Conservation (phyloP, 2,797 vertebrate species). For the Jordanella pulchra region DNA sequence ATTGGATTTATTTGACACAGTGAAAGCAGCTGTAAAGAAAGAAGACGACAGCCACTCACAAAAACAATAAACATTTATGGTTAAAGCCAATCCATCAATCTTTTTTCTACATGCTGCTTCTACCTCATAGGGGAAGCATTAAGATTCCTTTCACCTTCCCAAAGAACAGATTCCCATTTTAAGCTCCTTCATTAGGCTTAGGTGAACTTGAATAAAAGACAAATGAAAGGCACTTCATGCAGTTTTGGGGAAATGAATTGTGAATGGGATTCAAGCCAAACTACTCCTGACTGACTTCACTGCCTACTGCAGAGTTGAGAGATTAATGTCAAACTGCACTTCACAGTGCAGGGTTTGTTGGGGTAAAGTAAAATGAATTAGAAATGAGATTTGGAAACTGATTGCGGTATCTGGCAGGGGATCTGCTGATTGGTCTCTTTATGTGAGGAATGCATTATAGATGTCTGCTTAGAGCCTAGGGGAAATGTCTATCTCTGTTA, state of each 20-base stretch:
- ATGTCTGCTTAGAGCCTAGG: constrained; percentile 33
- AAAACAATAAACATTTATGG: constrained; percentile 7
- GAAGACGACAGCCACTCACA: constrained; percentile 1
- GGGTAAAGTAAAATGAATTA: constrained; percentile 60
- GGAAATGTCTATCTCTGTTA: constrained; percentile 36
- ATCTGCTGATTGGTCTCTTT: constrained; percentile 56
- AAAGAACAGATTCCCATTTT: constrained; percentile 13
- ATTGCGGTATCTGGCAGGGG: constrained; percentile 54
- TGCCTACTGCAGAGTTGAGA: constrained; percentile 27
- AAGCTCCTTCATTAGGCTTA: constrained; percentile 27
- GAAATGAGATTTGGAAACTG: constrained; percentile 56
- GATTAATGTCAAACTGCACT: constrained; percentile 54
- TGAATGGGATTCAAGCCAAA: constrained; percentile 41
- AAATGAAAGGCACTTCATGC: constrained; percentile 49
- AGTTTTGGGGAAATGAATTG: constrained; percentile 44
- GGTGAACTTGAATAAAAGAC: constrained; percentile 39
- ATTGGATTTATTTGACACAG: constrained; percentile 6
- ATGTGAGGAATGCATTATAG: constrained; percentile 57
- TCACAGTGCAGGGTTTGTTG: constrained; percentile 32
- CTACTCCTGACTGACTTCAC: constrained; percentile 36
- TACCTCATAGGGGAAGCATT: constrained; percentile 12
- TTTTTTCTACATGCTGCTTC: not conserved
- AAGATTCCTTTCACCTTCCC: constrained; percentile 16
- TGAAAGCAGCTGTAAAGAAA: not conserved
- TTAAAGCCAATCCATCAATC: constrained; percentile 1